These are phyloP conservation scores for Lateolabrax maculatus DNA, from an alignment of 2,797 vertebrate species.

Conservation along the genomic window DNA sequence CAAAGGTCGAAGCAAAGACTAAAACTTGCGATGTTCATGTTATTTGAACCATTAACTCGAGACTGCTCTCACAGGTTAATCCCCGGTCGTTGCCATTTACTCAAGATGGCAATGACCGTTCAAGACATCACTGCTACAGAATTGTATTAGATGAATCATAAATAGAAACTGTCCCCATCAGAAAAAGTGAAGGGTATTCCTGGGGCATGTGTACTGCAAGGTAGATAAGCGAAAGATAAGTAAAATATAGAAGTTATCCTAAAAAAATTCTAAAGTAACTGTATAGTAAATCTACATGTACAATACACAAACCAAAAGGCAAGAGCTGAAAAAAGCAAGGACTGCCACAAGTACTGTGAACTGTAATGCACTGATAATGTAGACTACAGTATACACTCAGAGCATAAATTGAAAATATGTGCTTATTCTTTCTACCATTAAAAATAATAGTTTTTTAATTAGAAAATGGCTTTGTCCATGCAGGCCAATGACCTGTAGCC, in stretches of 20 bases:
- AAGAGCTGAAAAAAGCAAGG: neutral
- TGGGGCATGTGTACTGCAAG: too few species aligned
- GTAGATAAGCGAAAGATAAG: neutral
- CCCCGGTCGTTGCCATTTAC: too few species aligned
- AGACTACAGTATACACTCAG: neutral
- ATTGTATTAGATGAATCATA: too few species aligned
- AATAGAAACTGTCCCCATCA: too few species aligned
- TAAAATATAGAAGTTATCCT: neutral
- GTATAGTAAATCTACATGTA: neutral
- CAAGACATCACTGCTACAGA: too few species aligned
- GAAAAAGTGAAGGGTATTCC: too few species aligned
- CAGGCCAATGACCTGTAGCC: constrained; percentile 23
- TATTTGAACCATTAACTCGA: too few species aligned
- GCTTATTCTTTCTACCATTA: constrained; percentile 13
- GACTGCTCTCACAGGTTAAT: too few species aligned
- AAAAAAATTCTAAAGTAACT: neutral
- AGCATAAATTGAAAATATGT: neutral
- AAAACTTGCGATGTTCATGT: too few species aligned
- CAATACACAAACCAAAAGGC: neutral
- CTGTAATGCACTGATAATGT: neutral
- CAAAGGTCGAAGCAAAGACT: too few species aligned
- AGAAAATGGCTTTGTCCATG: constrained; percentile 18
- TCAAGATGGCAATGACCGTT: too few species aligned
- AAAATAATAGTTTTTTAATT: neutral
- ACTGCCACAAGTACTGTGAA: neutral